Evolutionary conservation across 2,113 vertebrate genomes (phyloP).

Genomic region (Chelonoidis abingdonii): DNA sequence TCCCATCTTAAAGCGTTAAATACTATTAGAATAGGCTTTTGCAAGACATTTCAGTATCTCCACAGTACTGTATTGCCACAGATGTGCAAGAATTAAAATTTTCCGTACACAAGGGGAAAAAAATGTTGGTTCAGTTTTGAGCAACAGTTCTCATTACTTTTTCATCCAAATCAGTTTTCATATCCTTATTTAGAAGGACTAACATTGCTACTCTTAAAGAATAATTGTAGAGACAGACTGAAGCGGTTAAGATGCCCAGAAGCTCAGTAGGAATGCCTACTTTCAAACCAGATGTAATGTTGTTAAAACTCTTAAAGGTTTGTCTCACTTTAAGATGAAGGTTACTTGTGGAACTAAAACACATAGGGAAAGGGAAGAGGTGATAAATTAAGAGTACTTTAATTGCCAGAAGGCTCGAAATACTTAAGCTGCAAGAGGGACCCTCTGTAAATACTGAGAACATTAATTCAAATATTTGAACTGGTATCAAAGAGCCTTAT

Average conservation of each 20-base stretch:
- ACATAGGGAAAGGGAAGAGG: slow-evolving; percentile 44
- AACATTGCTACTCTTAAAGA: background rate
- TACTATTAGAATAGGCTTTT: background rate
- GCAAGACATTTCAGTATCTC: background rate
- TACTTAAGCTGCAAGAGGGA: slow-evolving; percentile 40
- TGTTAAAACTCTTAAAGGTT: background rate
- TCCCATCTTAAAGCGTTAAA: background rate
- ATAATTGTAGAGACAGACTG: background rate
- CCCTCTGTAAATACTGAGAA: slow-evolving; percentile 65
- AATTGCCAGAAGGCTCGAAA: slow-evolving; percentile 7
- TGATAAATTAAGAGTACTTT: slow-evolving; percentile 54
- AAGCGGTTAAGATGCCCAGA: slow-evolving; percentile 7
- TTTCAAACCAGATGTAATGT: slow-evolving; percentile 3
- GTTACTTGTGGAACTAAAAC: slow-evolving; percentile 54
- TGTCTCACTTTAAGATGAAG: background rate
- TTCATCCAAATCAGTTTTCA: background rate
- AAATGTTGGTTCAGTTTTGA: background rate
- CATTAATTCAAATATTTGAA: slow-evolving; percentile 75
- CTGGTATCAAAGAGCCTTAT: slow-evolving; percentile 75
- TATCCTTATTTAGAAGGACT: background rate
- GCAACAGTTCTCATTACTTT: background rate
- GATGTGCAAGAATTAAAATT: background rate
- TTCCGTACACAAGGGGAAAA: background rate
- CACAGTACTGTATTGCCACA: background rate
- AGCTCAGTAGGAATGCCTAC: background rate